Evolutionary conservation across 2,888 invertebrate species (phyloP), one percentile per base, ranked within the genome.

Genomic region (Cyclophora albipunctata): DNA sequence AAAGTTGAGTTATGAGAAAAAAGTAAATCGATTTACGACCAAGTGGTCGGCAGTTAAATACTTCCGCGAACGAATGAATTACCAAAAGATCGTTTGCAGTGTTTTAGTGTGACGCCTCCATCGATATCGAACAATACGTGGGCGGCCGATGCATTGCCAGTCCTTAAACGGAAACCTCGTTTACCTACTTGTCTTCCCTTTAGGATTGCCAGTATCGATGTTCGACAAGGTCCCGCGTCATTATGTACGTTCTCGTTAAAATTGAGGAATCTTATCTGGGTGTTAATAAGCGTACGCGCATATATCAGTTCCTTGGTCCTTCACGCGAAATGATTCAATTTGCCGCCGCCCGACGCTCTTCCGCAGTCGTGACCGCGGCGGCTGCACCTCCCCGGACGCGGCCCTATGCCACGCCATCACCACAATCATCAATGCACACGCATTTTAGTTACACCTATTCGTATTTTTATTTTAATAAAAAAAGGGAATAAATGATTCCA

Each of bases 141-240:
- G 87, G 87, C 80, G 82, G 79, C 67, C 84, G 81, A 81, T 84
- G 84, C 84, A 85, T 81, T 84, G 76, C 72, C 79, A 60, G 69
- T 67, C 81, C 83, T 67, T 84, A 82, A 73, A 75, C 74, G 79
- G 79, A 79, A 75, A 80, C 71, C 78, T 79, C 69, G 76, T 81
- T 81, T 82, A 81, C 80, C 75, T 81, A 84, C 83, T 79, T 80
- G 80, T 79, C 78, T 80, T 84, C 76, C 81, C 84, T 83, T 79
- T 76, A 79, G 73, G 71, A 78, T 73, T 71, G 70, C 65, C 67
- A 71, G 76, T 81, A 79, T 78, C 76, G 74, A 71, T 67, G 68
- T 53, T 58, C 63, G 64, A 69, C 79, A 81, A 81, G 80, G 78
- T 69, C 69, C 62, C 62, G 60, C 66, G 66, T 76, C 76, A 77